Base-by-base conservation (phyloP, 2,113 vertebrate species). In the Myiozetetes cayanensis region DNA sequence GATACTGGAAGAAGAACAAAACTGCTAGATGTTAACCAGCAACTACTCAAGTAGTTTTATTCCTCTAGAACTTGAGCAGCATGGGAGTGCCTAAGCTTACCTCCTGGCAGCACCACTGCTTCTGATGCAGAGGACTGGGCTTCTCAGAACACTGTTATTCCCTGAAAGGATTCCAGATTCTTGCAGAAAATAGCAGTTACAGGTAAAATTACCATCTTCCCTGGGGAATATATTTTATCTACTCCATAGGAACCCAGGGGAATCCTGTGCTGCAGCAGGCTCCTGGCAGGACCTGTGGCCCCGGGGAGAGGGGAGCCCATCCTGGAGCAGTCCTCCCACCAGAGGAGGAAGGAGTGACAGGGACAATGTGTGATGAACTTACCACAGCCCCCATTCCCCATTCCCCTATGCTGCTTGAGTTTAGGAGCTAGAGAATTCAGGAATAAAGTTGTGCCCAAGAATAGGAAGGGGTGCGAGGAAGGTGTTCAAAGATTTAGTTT, bases 1-100 rank as follows among this genome's bases (percentile, higher is more conserved):
- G 73, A 56, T 75, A 50, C 24, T 75, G 65, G 83, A 74, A 92
- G 65, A 55, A 90, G 56, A 61, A 90, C 0, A 4, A 41, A 86
- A 31, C 28, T 73, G 62, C 68, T 96, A 95, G 94, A 95, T 92
- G 90, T 92, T 93, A 81, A 77, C 76, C 41, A 96, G 76, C 65
- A 86, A 52, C 79, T 47, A 24, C 33, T 81, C 56, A 37, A 37
- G 73, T 52, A 52, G 50, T 52, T 52, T 31, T 49, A 49, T 52
- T 74, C 24, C 41, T 75, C 59, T 87, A 71, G 83, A 77, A 76
- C 58, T 50, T 4, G 0, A 82, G 81, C 37, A 85, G 50, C 3
- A 4, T 14, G 46, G 30, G 39, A 50, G 21, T 72, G 52, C 72
- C 84, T 72, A 43, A 68, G 28, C 41, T 95, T 1, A 4, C 50